Evolutionary conservation across 2,113 vertebrate genomes (phyloP).

Genomic region (Theristicus caerulescens): DNA sequence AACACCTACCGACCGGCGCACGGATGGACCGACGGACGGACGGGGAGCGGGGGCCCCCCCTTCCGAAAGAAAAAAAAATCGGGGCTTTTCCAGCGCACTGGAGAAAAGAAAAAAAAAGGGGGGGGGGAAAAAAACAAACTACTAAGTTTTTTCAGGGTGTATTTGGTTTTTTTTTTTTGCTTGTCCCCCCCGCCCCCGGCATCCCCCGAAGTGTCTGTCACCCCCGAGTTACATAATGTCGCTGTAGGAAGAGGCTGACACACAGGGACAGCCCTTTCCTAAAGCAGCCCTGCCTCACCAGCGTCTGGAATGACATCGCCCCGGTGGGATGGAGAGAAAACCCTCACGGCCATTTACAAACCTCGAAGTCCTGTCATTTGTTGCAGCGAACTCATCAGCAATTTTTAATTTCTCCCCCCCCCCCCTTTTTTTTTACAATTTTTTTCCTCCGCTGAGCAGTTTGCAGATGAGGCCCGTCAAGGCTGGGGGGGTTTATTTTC

Average conservation of each 20-base stretch:
- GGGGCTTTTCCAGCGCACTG: background rate
- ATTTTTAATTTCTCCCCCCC: background rate
- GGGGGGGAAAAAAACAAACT: fast-evolving
- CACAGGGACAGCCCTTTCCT: background rate
- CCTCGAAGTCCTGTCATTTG: background rate
- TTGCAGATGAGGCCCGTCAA: background rate
- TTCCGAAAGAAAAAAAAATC: background rate
- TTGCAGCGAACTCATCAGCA: background rate
- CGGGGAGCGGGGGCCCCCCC: background rate
- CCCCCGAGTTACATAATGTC: conserved; percentile 28
- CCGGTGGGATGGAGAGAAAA: background rate
- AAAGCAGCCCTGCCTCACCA: background rate
- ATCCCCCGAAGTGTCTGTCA: conserved; percentile 9
- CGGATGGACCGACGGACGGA: background rate
- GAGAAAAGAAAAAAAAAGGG: background rate
- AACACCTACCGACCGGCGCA: conserved; percentile 54
- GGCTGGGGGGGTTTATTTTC: background rate
- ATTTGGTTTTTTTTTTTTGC: background rate
- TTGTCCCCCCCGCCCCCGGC: background rate
- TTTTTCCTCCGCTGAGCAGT: background rate
- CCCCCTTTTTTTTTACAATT: too few relatives aligned
- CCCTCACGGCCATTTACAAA: background rate
- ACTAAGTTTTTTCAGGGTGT: background rate
- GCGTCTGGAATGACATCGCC: background rate
- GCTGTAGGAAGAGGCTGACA: conserved; percentile 30